phyloP scores from a whole-genome alignment of 2,797 vertebrate genomes.

The Chaenodraco wilsoni region DNA sequence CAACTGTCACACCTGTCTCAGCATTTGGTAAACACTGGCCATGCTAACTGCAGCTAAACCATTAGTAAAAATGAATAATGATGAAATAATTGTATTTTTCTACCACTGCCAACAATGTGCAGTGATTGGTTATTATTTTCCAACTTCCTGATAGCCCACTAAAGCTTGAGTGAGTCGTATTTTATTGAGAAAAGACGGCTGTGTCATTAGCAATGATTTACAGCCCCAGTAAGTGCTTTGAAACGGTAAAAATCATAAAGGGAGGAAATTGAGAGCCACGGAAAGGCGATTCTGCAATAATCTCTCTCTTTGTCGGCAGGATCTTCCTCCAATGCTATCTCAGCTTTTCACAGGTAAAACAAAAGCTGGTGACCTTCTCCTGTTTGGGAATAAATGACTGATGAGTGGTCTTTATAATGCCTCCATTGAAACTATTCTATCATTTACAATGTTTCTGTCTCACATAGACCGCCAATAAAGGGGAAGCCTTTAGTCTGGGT shows the following conservation, averaged over 20 bases:
- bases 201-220: constrained; percentile 59
- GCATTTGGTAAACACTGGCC: constrained; percentile 53
- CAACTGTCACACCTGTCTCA: constrained; percentile 78
- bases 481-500: not conserved
- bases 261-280: constrained; percentile 51
- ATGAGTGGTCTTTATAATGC: not conserved
- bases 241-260: constrained; percentile 58
- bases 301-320: constrained; percentile 21
- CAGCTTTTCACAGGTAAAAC: constrained; percentile 28
- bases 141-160: constrained; percentile 43
- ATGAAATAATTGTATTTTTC: constrained; percentile 43
- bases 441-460: not conserved
- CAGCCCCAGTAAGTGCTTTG: constrained; percentile 48
- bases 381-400: constrained; percentile 12
- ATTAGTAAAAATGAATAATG: constrained; percentile 58
- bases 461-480: constrained; percentile 11
- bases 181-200: constrained; percentile 36
- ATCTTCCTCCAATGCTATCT: constrained; percentile 34
- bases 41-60: constrained; percentile 21
- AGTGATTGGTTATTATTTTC: constrained; percentile 47
- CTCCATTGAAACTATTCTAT: constrained; percentile 2
- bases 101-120: constrained; percentile 29
- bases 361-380: constrained; percentile 30
- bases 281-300: constrained; percentile 39
- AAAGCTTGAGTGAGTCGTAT: constrained; percentile 58